Percentiles rank a stretch among this genome's conserved stretches.
phyloP scores from a whole-genome alignment of 1,140 invertebrate genomes.

The Drosophila biarmipes region DNA sequence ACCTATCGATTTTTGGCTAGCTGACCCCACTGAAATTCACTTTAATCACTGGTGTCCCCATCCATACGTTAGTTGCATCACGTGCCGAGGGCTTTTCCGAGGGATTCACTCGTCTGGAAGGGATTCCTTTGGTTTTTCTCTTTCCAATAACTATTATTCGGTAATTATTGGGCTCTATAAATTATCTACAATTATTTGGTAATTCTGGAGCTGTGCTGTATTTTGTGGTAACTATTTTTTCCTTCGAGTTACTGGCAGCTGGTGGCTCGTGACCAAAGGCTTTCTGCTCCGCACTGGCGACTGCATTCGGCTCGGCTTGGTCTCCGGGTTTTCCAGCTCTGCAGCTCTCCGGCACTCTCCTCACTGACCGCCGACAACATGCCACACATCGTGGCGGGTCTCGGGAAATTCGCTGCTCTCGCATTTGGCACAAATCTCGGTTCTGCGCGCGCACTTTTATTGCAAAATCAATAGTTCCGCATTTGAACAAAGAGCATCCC shows the following conservation, averaged over 20 bases:
- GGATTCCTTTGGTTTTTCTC: conserved; percentile 5
- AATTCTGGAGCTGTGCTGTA: conserved; percentile 8
- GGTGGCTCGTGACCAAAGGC: conserved; percentile 46
- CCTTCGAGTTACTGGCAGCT: conserved; percentile 40
- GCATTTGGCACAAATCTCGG: conserved; percentile 63
- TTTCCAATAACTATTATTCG: conserved; percentile 2
- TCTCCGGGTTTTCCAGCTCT: conserved; percentile 10
- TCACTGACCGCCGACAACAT: conserved; percentile 78
- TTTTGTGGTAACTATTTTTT: conserved; percentile 32
- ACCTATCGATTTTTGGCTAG: conserved; percentile 50
- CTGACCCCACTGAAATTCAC: conserved; percentile 41
- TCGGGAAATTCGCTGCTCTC: conserved; percentile 42
- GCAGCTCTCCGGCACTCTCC: conserved; percentile 28
- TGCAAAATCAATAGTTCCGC: conserved; percentile 76
- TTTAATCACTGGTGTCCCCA: conserved; percentile 37
- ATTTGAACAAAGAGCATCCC: conserved; percentile 44
- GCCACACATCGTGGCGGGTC: conserved; percentile 41
- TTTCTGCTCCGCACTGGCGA: conserved; percentile 36
- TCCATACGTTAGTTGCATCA: conserved; percentile 41
- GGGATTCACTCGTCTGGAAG: not conserved
- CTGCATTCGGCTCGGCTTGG: conserved; percentile 35
- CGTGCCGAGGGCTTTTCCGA: conserved; percentile 7
- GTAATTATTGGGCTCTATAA: conserved; percentile 1
- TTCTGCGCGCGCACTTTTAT: conserved; percentile 76
- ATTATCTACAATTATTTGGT: conserved; percentile 31